phyloP scores from a whole-genome alignment of 2,888 invertebrate genomes.

The Herminia tarsipennalis region DNA sequence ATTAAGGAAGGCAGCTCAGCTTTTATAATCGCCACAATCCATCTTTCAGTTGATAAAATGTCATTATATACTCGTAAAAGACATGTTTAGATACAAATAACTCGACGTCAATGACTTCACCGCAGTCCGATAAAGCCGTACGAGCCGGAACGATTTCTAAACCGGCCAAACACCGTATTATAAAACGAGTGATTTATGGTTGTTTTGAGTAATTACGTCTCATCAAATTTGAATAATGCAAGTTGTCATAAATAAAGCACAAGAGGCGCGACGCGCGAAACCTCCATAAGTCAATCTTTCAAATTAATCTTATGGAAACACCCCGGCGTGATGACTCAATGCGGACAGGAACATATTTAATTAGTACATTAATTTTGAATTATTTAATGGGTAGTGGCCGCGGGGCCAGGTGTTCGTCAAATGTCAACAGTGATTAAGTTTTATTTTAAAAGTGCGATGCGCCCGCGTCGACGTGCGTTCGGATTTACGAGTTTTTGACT shows the following conservation, averaged over 20 bases:
- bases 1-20: conserved; percentile 43
- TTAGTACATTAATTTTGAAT: conserved; percentile 82
- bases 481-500: conserved; percentile 80
- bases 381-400: conserved; percentile 69
- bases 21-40: conserved; percentile 53
- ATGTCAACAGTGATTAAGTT: conserved; percentile 82
- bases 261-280: conserved; percentile 69
- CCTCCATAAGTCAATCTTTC: conserved; percentile 79
- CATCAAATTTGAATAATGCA: conserved; percentile 84
- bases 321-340: conserved; percentile 78
- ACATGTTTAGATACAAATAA: conserved; percentile 65
- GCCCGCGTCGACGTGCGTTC: conserved; percentile 50
- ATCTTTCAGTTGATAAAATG: conserved; percentile 59
- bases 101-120: conserved; percentile 72
- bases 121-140: conserved; percentile 56
- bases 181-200: conserved; percentile 80
- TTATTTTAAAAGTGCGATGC: conserved; percentile 68
- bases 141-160: conserved; percentile 64
- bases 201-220: conserved; percentile 84
- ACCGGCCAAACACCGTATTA: conserved; percentile 72
- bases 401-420: conserved; percentile 80
- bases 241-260: conserved; percentile 76
- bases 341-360: conserved; percentile 78
- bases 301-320: conserved; percentile 77
- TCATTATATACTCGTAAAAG: conserved; percentile 71